Evolutionary conservation across 2,888 invertebrate species (phyloP).

Genomic region (Volucella bombylans): DNA sequence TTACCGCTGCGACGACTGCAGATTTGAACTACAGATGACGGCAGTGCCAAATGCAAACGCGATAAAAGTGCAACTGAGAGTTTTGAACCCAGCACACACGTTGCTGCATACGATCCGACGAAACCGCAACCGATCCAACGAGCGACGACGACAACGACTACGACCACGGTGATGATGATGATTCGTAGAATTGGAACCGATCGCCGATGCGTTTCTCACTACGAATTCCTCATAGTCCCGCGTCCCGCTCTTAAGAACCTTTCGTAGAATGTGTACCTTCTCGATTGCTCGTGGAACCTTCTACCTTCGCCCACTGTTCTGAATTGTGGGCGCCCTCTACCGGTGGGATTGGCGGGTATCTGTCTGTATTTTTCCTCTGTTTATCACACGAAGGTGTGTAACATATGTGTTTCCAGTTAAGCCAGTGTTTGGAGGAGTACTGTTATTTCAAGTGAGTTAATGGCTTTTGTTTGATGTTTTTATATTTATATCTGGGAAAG

Average conservation of each 20-base stretch:
- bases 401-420: slow-evolving; percentile 51
- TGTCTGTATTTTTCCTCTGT: slow-evolving; percentile 4
- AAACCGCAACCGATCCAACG: not conserved
- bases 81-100: slow-evolving; percentile 65
- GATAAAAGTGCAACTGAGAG: slow-evolving; percentile 70
- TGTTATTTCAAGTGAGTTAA: slow-evolving; percentile 60
- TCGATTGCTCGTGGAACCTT: slow-evolving; percentile 31
- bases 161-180: slow-evolving; percentile 14
- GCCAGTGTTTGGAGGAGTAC: slow-evolving; percentile 32
- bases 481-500: slow-evolving; percentile 6
- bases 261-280: not conserved
- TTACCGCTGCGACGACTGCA: slow-evolving; percentile 33
- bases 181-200: slow-evolving; percentile 64
- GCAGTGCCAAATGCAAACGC: slow-evolving; percentile 48
- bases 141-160: not conserved
- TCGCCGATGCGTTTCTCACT: slow-evolving; percentile 4
- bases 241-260: slow-evolving; percentile 28
- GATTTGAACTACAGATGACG: slow-evolving; percentile 47
- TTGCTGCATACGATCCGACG: slow-evolving; percentile 22
- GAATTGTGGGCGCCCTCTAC: slow-evolving; percentile 53
- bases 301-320: slow-evolving; percentile 48
- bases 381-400: slow-evolving; percentile 54
- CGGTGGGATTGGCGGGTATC: slow-evolving; percentile 21
- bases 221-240: not conserved
- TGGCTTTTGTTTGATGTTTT: slow-evolving; percentile 10